These are phyloP conservation scores for Passerina amoena DNA, from an alignment of 2,113 vertebrate genomes.

Conservation along the genomic window DNA sequence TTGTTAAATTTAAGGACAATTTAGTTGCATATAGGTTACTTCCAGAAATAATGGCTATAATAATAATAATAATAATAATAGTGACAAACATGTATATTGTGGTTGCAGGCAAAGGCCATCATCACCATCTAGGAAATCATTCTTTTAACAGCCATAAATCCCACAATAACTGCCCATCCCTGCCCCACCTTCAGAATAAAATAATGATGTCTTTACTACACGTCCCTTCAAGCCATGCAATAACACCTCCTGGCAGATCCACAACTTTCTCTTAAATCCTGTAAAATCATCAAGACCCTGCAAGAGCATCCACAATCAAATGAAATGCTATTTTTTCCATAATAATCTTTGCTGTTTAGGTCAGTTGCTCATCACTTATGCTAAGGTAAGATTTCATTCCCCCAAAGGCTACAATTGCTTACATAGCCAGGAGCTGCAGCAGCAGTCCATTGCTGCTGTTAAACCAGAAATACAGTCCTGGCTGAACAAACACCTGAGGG, in stretches of 20 bases:
- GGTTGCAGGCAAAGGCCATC: neutral
- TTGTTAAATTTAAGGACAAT: neutral
- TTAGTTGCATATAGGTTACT: neutral
- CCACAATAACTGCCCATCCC: neutral
- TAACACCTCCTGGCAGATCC: neutral
- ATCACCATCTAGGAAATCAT: neutral
- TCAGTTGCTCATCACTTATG: neutral
- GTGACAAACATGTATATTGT: neutral
- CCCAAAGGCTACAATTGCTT: neutral
- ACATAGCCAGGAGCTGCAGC: neutral
- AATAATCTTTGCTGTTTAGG: neutral
- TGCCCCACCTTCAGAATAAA: neutral
- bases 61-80: neutral
- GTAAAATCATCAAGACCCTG: neutral
- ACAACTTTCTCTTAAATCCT: neutral
- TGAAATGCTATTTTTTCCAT: neutral
- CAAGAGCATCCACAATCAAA: neutral
- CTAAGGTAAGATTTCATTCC: neutral
- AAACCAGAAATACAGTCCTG: neutral
- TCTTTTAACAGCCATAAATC: neutral
- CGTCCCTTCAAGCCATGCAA: neutral
- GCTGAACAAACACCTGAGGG: neutral
- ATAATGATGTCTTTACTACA: neutral
- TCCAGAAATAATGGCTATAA: neutral
- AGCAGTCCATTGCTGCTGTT: neutral